Evolutionary conservation across 2,797 vertebrate species (phyloP), one percentile per base, ranked within the genome.

Genomic region (Brotogeris chrysoptera): DNA sequence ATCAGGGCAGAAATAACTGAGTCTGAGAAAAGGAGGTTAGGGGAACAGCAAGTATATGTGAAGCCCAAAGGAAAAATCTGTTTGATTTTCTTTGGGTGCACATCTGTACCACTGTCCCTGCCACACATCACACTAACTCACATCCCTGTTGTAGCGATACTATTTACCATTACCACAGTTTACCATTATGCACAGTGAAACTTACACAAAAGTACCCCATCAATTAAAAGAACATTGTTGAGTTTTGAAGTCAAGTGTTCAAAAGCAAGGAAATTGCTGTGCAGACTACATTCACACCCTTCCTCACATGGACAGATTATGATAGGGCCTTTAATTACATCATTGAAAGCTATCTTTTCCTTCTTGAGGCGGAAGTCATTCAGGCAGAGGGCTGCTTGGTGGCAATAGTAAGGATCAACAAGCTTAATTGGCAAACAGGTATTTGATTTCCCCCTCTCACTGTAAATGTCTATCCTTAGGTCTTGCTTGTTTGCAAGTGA

Each of bases 151-250:
- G 0, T 2, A 59, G 34, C 19, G n/a, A 30, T 46, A 34, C 34
- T 61, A 13, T 46, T 90, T 60, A 57, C 30, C 14, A 14, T 16
- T 49, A 24, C 24, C 27, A 49, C 17, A 49, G 14, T 12, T 83
- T 77, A 49, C 23, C 20, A 27, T 69, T 39, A 34, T 8, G 23
- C 34, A 38, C 32, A 20, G 23, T 19, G 38, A 79, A 88, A 53
- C 28, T 28, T 57, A 28, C 19, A 24, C 30, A 41, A 24, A 76
- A 80, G 4, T 9, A 41, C 5, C 5, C 13, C 6, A 41, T 5
- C 2, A 7, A 34, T 18, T 70, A 41, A 44, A 72, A 61, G 3
- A 9, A 16, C 4, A 0, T 27, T 32, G 24, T 0, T 61, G 46
- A 69, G 25, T 72, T 90, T 41, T 59, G 59, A 94, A 93, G 27